phyloP scores from a whole-genome alignment of 2,797 vertebrate species.

The Eulemur albifrons region DNA sequence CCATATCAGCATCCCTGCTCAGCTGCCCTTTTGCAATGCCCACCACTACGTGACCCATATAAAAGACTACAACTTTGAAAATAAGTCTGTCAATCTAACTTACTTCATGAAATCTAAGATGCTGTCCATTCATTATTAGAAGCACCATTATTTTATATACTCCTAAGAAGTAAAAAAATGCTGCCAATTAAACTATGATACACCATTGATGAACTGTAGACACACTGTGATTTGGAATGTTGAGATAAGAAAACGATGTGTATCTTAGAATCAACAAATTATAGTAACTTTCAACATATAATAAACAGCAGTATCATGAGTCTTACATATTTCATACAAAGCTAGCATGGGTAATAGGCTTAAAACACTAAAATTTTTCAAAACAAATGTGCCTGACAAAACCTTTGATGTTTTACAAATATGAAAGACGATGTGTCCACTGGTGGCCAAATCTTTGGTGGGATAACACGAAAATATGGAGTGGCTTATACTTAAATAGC shows the following conservation, averaged over 20 bases:
- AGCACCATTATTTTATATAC: background rate
- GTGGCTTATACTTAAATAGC: background rate
- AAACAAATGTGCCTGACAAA: conserved; percentile 65
- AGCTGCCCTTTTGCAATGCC: background rate
- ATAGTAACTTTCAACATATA: background rate
- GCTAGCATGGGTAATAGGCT: background rate
- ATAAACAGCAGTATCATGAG: background rate
- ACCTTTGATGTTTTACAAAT: conserved; percentile 20
- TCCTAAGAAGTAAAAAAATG: background rate
- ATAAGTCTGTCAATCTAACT: background rate
- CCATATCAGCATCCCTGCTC: background rate
- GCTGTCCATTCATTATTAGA: background rate
- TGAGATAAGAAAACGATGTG: background rate
- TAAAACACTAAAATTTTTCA: conserved; percentile 45
- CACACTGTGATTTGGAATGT: background rate
- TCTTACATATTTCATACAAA: background rate
- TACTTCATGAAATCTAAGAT: background rate
- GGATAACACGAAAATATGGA: background rate
- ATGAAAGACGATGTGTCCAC: background rate
- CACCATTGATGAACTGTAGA: background rate
- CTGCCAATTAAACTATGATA: background rate
- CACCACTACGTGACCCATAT: rapidly evolving
- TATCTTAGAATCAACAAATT: background rate
- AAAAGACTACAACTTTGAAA: background rate
- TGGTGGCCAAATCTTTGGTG: background rate